Evolutionary conservation across 2,113 vertebrate species (phyloP), one percentile per base, ranked within the genome.

Genomic region (Rhagologus leucostigma): DNA sequence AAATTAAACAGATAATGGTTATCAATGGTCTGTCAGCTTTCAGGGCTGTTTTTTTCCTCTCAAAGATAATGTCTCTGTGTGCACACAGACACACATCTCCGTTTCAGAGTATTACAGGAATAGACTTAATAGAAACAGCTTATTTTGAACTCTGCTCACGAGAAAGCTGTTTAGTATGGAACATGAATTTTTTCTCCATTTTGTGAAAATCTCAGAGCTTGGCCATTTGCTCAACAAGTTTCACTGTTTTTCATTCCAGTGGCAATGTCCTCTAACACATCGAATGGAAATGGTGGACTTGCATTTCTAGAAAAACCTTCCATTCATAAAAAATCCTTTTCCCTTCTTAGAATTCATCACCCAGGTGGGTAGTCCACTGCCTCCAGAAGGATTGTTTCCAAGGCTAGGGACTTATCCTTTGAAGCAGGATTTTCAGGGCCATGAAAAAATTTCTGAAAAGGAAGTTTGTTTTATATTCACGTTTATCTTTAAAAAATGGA

Each of bases 1-100:
- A 84, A 93, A 87, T 49, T 41, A 84, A 76, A 64, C 47, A 94
- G 89, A 94, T 94, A 96, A 63, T 64, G n/a, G n/a, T 64, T 85
- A 87, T 86, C 70, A 80, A 32, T 52, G 27, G 69, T 33, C 39
- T 83, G 46, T 67, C n/a, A 30, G 55, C 24, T 91, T 49, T 63
- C 37, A 71, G 50, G 37, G n/a, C 13, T 16, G 18, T 13, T 37
- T 29, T 50, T 29, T 59, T n/a, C 56, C 73, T 46, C 57, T 65
- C 37, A 86, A 50, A 68, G 56, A 76, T 88, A 84, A 92, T 3
- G 6, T 24, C 10, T 52, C 5, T 35, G 49, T 27, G 16, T 15
- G 2, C 17, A 41, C 39, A 24, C 20, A 42, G 24, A 37, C 19
- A 16, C 6, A 53, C 2, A 33, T 10, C 8, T 37, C 49, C 11